phyloP scores from a whole-genome alignment of 2,888 invertebrate genomes.

The Trachelus tabidus region DNA sequence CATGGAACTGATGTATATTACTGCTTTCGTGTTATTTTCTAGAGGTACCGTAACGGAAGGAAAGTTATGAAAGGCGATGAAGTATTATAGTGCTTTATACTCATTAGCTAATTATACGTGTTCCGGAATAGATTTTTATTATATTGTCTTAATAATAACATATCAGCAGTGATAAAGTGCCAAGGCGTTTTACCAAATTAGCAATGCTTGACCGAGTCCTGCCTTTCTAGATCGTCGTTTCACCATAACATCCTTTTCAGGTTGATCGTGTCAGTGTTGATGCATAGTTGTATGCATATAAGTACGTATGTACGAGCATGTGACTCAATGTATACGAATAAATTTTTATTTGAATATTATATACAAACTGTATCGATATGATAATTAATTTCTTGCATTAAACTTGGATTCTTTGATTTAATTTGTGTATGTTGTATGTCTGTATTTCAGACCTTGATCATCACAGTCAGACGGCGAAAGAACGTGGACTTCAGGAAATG shows the following conservation, averaged over 20 bases:
- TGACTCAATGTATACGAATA: background rate
- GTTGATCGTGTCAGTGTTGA: background rate
- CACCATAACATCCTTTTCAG: constrained; percentile 30
- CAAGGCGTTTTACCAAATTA: constrained; percentile 28
- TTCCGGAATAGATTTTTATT: background rate
- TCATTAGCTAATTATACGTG: background rate
- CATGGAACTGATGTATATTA: constrained; percentile 19
- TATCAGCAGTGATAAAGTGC: background rate
- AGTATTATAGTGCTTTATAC: background rate
- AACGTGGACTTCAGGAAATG: constrained; percentile 44
- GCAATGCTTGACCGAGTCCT: constrained; percentile 24
- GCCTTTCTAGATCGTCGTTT: constrained; percentile 33
- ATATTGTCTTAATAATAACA: background rate
- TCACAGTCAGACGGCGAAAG: constrained; percentile 42
- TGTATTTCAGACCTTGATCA: constrained; percentile 13
- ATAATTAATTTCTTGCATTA: constrained; percentile 24
- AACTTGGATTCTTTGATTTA: background rate
- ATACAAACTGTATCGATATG: constrained; percentile 2
- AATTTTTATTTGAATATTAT: background rate
- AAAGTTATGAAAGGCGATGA: background rate
- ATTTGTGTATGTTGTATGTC: background rate
- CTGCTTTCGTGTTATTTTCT: constrained; percentile 15
- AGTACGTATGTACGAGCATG: background rate
- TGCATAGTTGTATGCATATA: background rate
- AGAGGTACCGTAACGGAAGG: background rate